phyloP scores from a whole-genome alignment of 2,888 invertebrate species.

The Biston betularia region DNA sequence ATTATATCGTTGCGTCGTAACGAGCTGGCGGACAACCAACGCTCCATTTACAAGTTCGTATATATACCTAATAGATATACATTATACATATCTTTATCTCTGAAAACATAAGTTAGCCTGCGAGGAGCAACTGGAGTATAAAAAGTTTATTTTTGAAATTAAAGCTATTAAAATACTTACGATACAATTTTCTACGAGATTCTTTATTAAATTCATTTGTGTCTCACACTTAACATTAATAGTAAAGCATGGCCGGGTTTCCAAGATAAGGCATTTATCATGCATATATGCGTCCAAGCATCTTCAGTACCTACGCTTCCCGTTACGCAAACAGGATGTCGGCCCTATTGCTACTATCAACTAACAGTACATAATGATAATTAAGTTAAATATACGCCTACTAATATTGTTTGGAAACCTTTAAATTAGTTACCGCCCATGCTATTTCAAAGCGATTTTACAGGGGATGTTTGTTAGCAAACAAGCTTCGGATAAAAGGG shows the following conservation, averaged over 20 bases:
- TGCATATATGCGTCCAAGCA: conserved; percentile 40
- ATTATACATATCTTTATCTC: too few species aligned
- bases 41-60: too few species aligned
- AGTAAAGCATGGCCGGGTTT: conserved; percentile 25
- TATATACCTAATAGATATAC: too few species aligned
- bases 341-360: conserved; percentile 35
- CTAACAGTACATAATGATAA: conserved; percentile 27
- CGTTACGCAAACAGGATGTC: conserved; percentile 44
- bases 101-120: too few species aligned
- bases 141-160: too few species aligned
- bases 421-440: conserved; percentile 30
- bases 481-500: conserved; percentile 49
- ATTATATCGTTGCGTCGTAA: too few species aligned
- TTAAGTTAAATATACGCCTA: conserved; percentile 21
- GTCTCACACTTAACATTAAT: conserved; percentile 21
- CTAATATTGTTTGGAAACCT: conserved; percentile 34
- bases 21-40: too few species aligned
- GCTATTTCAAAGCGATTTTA: conserved; percentile 27
- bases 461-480: conserved; percentile 47
- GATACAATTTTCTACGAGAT: not conserved
- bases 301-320: conserved; percentile 31
- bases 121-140: too few species aligned
- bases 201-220: conserved; percentile 24
- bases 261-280: conserved; percentile 35
- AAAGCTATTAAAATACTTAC: too few species aligned